phyloP scores from a whole-genome alignment of 2,797 vertebrate genomes.

The Chaenodraco wilsoni region DNA sequence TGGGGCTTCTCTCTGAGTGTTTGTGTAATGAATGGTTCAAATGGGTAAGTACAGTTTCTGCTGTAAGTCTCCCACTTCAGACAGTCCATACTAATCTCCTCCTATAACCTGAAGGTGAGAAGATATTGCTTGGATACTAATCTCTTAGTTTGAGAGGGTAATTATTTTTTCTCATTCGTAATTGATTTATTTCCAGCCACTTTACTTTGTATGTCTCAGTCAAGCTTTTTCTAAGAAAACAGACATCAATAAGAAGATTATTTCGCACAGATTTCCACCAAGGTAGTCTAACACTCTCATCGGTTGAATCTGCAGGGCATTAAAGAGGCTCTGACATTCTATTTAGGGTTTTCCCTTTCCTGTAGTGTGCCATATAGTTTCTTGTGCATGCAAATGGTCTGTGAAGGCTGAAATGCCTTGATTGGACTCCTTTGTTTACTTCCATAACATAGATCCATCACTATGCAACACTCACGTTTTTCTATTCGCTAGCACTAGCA shows the following conservation, averaged over 20 bases:
- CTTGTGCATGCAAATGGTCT: no score
- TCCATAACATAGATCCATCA: no score
- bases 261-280: constrained; percentile 60
- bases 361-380: no score
- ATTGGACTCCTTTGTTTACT: no score
- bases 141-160: constrained; percentile 31
- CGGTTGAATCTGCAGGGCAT: no score
- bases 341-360: no score
- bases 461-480: no score
- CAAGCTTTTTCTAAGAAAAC: constrained; percentile 36
- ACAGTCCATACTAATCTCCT: constrained; percentile 52
- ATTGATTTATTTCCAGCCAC: background rate
- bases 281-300: background rate
- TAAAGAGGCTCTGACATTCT: no score
- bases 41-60: constrained; percentile 61
- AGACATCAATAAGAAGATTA: constrained; percentile 81
- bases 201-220: background rate
- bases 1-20: constrained; percentile 38
- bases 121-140: constrained; percentile 49
- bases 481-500: no score
- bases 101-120: constrained; percentile 39
- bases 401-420: no score
- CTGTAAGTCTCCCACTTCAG: constrained; percentile 35
- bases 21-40: constrained; percentile 69
- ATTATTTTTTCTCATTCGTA: background rate